Conservation (phyloP, 2,888 invertebrate species). For the Hydroisotoma schaefferi region DNA sequence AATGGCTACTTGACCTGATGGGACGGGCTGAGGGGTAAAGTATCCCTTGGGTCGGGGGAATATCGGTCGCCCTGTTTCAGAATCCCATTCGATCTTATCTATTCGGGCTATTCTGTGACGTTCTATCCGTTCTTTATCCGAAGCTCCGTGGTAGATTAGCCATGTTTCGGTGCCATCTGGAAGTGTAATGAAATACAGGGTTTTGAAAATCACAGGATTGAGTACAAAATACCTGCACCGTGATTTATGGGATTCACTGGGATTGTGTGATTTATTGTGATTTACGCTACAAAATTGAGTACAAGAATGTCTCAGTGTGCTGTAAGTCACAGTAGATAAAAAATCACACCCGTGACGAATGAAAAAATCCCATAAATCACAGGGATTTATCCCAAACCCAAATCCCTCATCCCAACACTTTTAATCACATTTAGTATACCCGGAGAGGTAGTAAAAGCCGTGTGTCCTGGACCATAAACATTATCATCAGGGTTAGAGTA, state of each 20-base stretch:
- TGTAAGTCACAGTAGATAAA: too few species aligned
- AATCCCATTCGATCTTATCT: constrained; percentile 35
- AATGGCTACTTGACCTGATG: background rate
- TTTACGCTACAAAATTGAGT: too few species aligned
- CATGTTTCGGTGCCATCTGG: constrained; percentile 37
- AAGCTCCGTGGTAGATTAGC: constrained; percentile 33
- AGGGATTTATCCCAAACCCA: too few species aligned
- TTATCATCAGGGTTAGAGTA: constrained; percentile 31
- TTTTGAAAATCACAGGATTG: too few species aligned
- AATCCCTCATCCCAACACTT: background rate
- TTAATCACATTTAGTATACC: constrained; percentile 9
- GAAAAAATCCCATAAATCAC: too few species aligned
- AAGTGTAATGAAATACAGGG: background rate
- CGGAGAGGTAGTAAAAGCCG: constrained; percentile 33
- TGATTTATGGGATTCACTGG: too few species aligned
- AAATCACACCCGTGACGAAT: too few species aligned
- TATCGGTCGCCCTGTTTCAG: constrained; percentile 22
- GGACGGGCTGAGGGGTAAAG: constrained; percentile 8
- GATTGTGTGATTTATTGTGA: too few species aligned
- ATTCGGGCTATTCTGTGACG: constrained; percentile 27
- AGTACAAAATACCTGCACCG: too few species aligned
- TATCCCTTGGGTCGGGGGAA: constrained; percentile 35
- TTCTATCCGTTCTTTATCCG: constrained; percentile 7
- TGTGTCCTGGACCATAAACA: constrained; percentile 35
- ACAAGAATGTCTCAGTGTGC: too few species aligned